Percentiles rank a stretch among this genome's conserved stretches.
Conservation (phyloP, 1,140 invertebrate species). For the Magallana angulata region DNA sequence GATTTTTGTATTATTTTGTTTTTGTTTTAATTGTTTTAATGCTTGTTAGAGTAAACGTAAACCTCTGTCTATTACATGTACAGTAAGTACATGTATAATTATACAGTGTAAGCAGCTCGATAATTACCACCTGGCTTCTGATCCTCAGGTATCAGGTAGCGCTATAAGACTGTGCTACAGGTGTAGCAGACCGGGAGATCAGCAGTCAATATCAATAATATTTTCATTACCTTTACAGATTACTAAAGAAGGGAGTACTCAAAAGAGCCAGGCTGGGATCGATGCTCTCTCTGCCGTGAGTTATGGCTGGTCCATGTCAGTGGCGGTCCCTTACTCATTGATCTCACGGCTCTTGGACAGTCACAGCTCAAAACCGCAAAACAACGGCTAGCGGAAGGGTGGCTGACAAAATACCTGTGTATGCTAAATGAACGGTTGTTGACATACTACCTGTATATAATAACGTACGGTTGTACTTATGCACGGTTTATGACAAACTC, state of each 20-base stretch:
- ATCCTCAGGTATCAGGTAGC: neutral
- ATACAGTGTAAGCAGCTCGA: neutral
- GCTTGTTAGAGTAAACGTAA: no score
- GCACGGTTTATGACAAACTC: no score
- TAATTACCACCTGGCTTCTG: neutral
- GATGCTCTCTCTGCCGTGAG: conserved; percentile 1
- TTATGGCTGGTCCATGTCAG: neutral
- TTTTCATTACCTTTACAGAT: conserved; percentile 20
- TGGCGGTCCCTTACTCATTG: neutral
- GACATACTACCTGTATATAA: no score
- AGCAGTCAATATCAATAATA: conserved; percentile 9
- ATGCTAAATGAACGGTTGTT: no score
- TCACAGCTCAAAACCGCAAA: no score
- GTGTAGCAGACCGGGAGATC: neutral
- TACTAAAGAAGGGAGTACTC: neutral
- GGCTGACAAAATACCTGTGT: no score
- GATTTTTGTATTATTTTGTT: no score
- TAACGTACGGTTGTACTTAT: no score
- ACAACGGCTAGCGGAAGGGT: no score
- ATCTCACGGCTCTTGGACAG: neutral
- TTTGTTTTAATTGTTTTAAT: no score
- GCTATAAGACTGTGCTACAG: neutral
- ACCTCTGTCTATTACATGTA: no score
- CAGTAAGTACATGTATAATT: no score
- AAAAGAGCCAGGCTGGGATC: neutral